phyloP scores from a whole-genome alignment of 2,797 vertebrate species.

The Hafferia zeledoni region DNA sequence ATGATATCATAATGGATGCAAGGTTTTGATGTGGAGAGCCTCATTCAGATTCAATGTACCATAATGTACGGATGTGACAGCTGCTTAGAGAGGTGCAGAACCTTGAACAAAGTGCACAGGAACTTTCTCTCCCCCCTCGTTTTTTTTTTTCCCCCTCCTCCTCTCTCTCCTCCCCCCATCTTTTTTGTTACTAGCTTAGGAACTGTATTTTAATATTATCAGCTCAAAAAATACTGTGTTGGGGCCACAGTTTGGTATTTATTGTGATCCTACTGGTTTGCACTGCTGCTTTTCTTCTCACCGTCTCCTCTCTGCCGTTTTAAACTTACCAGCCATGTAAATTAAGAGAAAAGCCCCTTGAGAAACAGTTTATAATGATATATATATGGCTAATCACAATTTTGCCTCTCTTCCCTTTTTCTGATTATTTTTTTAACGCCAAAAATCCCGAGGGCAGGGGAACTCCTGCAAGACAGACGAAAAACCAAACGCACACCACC shows the following conservation, averaged over 20 bases:
- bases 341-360: neutral
- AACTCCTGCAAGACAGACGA: neutral
- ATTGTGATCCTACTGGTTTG: neutral
- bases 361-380: neutral
- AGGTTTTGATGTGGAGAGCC: slow-evolving; percentile 87
- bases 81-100: slow-evolving; percentile 81
- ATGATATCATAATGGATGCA: slow-evolving; percentile 86
- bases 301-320: neutral
- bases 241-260: neutral
- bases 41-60: slow-evolving; percentile 87
- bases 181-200: slow-evolving; percentile 50
- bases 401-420: neutral
- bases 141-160: neutral
- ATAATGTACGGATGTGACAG: slow-evolving; percentile 84
- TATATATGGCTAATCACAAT: accelerated
- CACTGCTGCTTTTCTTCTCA: neutral
- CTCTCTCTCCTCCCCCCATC: neutral
- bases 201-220: slow-evolving; percentile 45
- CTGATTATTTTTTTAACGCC: neutral
- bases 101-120: slow-evolving; percentile 79
- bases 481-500: neutral
- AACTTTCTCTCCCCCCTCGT: slow-evolving; percentile 69
- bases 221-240: neutral
- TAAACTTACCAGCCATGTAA: neutral
- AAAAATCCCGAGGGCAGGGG: neutral